Evolutionary conservation across 2,113 vertebrate genomes (phyloP).

Genomic region (Sinocyclocheilus anophthalmus): DNA sequence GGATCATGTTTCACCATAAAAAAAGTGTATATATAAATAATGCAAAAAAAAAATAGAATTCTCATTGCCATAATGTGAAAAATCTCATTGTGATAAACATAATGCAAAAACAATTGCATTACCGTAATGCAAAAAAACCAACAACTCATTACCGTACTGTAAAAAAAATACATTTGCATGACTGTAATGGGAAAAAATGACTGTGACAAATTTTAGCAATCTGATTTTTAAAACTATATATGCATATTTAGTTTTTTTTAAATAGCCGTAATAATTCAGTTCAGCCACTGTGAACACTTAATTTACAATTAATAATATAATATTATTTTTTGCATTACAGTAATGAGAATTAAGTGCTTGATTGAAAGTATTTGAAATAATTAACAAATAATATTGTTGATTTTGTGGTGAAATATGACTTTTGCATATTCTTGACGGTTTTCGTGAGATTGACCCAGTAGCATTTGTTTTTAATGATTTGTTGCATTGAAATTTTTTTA

Average conservation of each 20-base stretch:
- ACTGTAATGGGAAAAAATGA: background rate
- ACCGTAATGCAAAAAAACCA: no score
- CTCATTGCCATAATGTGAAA: no score
- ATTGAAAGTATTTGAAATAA: background rate
- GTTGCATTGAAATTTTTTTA: constrained; percentile 37
- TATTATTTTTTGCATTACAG: background rate
- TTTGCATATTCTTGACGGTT: background rate
- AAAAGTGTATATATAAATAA: no score
- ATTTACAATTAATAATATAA: background rate
- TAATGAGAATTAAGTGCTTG: background rate
- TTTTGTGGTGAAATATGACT: constrained; percentile 16
- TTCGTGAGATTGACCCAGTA: background rate
- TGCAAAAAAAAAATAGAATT: no score
- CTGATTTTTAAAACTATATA: no score
- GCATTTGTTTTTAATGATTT: background rate
- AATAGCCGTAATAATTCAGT: background rate
- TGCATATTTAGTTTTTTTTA: background rate
- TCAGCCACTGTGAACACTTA: background rate
- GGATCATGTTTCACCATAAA: background rate
- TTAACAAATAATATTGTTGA: background rate
- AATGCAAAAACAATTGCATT: background rate
- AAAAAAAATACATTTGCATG: background rate
- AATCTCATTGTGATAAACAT: background rate
- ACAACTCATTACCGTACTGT: no score
- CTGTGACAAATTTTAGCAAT: background rate